A percentile compares a stretch with the other conserved stretches of the same genome.
Evolutionary conservation across 2,113 vertebrate species (phyloP).

Genomic region (Centropristis striata): DNA sequence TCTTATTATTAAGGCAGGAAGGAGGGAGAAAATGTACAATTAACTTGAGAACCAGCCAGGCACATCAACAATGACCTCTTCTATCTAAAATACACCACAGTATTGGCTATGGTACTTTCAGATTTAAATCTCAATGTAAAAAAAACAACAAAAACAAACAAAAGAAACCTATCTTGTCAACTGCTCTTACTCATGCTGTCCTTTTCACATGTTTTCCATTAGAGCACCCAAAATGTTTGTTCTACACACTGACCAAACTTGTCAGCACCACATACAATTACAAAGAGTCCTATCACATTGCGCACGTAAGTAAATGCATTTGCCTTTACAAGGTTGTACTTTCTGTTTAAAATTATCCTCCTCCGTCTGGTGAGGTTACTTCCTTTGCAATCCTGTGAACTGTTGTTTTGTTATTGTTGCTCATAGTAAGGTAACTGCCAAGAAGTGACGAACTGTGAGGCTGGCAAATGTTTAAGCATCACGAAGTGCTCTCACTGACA

Average conservation of each 20-base stretch:
- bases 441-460: constrained; percentile 73
- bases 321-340: constrained; percentile 28
- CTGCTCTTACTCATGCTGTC: neutral
- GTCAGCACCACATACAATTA: neutral
- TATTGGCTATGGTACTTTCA: neutral
- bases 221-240: neutral
- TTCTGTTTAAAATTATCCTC: constrained; percentile 53
- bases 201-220: constrained; percentile 15
- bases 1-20: neutral
- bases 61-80: neutral
- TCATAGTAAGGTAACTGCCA: constrained; percentile 69
- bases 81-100: neutral
- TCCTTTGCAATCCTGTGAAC: constrained; percentile 58
- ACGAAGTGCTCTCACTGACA: constrained; percentile 71
- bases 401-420: constrained; percentile 70
- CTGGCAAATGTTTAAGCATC: constrained; percentile 70
- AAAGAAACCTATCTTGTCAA: neutral
- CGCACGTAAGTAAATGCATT: constrained; percentile 12
- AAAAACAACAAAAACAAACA: neutral
- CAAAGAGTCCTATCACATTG: neutral
- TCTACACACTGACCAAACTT: constrained; percentile 15
- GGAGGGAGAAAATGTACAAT: neutral
- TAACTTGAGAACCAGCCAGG: neutral
- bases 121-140: neutral
- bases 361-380: constrained; percentile 47